Evolutionary conservation across 2,797 vertebrate genomes (phyloP), one percentile per base, ranked within the genome.

Genomic region (Otus scops): DNA sequence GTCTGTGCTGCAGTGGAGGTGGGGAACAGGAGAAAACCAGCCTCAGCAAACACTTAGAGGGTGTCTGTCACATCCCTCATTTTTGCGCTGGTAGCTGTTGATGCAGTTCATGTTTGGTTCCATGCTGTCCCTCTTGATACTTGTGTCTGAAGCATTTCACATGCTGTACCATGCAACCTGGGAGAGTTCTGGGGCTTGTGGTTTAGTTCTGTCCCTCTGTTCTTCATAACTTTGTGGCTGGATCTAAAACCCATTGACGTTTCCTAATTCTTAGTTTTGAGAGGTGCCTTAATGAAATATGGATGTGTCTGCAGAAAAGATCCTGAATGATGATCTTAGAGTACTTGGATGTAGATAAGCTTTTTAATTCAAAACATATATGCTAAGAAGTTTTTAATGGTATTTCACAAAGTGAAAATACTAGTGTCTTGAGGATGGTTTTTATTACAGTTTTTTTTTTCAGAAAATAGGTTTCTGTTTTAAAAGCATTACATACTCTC

Each of bases 251-350:
- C 36, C 41, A 9, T 2, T 50, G 23, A 50, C 21, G 22, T 28
- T 84, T 18, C 27, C 38, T 43, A 9, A 27, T 13, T 84, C 65
- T 75, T 34, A 18, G 8, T 23, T 68, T 43, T 34, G 38, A 43
- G 82, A 61, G 10, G 34, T 57, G 48, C 13, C 53, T 13, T 64
- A 8, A 4, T 65, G 48, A 47, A 21, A 18, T 17, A 9, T 7
- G 28, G 24, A 3, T 26, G 16, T 50, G 23, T 53, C 14, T 85
- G 36, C 36, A 60, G 79, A 77, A 45, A 39, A 60, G 24, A 2
- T n/a, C 22, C 13, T 51, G 0, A 0, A 0, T 26, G 39, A 14
- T 64, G 15, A 45, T 41, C 13, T 8, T 24, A 1, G 22, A 32
- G 43, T 21, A 23, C 27, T 36, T 74, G 28, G 22, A 41, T 18